phyloP scores from a whole-genome alignment of 2,113 vertebrate species.

The Stictonetta naevosa region DNA sequence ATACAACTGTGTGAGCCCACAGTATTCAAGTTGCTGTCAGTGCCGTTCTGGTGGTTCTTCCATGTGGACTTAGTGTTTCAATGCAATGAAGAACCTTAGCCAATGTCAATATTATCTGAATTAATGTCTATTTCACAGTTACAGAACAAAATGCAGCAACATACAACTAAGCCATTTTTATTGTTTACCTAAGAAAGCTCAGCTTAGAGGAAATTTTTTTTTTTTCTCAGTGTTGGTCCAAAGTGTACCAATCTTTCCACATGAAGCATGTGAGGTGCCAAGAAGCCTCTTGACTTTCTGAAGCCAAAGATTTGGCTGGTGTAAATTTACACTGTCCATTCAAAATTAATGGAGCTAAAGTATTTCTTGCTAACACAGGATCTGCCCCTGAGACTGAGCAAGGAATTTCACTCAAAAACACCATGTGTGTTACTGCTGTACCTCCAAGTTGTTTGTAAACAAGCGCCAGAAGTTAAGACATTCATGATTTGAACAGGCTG shows the following conservation, averaged over 20 bases:
- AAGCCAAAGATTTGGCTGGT: not conserved
- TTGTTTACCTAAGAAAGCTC: slow-evolving; percentile 6
- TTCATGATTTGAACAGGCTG: not conserved
- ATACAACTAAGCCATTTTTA: not conserved
- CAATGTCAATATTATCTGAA: not conserved
- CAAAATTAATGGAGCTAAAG: not conserved
- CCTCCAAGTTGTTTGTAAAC: not conserved
- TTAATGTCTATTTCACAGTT: not conserved
- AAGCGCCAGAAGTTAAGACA: not conserved
- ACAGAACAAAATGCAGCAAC: slow-evolving; percentile 7
- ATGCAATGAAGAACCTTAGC: not conserved
- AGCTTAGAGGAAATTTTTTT: not conserved
- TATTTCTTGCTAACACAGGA: not conserved
- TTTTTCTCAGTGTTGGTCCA: not conserved
- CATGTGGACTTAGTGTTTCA: not conserved
- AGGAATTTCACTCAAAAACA: not conserved
- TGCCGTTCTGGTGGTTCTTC: not conserved
- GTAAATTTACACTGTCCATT: not conserved
- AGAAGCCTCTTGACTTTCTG: not conserved
- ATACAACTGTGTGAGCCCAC: not conserved
- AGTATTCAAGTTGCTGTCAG: not conserved
- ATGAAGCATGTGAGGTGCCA: not conserved
- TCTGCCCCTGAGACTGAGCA: fast-evolving
- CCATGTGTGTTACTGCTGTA: not conserved
- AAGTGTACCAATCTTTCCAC: not conserved